Evolutionary conservation across 2,888 invertebrate species (phyloP), one percentile per base, ranked within the genome.

Genomic region (Phorcus lineatus): DNA sequence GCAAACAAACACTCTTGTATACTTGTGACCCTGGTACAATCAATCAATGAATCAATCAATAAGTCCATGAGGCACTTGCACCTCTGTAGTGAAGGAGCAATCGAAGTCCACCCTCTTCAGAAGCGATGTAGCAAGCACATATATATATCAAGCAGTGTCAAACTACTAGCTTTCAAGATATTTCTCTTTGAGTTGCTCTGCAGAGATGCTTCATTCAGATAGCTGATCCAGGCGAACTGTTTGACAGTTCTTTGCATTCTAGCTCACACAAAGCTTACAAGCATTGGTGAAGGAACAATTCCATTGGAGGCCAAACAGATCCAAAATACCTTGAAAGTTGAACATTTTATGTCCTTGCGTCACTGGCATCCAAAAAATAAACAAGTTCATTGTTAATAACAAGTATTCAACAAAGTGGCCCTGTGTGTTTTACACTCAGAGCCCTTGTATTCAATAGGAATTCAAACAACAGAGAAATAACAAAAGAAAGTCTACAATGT

Each of bases 321-420:
- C 70, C 79, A 83, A 83, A 84, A 84, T 82, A 83, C 83, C 82
- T 81, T 80, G 79, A 82, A 81, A 62, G 81, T 76, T 70, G 87
- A 84, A 87, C 87, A 87, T 87, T 86, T 81, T 28, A 87, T 87
- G 87, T 86, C 80, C 87, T 36, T 74, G 40, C 55, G 74, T 79
- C 70, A 79, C 79, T 74, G 79, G 74, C 79, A 74, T 79, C 74
- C 55, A 74, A 79, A 79, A 78, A 79, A 79, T 79, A 79, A 79
- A 79, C 79, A 79, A 79, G 67, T 79, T 79, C 74, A 79, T 79
- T 74, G 79, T 79, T 74, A 74, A 74, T 79, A 79, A 79, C 79
- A 79, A 79, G 70, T 57, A 79, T 74, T 74, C 55, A 79, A 79
- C 79, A 79, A 74, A 74, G 74, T 31, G 31, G 79, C 54, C 28